These are phyloP conservation scores for Aradus depressus DNA, from an alignment of 2,888 invertebrate genomes.

Conservation along the genomic window DNA sequence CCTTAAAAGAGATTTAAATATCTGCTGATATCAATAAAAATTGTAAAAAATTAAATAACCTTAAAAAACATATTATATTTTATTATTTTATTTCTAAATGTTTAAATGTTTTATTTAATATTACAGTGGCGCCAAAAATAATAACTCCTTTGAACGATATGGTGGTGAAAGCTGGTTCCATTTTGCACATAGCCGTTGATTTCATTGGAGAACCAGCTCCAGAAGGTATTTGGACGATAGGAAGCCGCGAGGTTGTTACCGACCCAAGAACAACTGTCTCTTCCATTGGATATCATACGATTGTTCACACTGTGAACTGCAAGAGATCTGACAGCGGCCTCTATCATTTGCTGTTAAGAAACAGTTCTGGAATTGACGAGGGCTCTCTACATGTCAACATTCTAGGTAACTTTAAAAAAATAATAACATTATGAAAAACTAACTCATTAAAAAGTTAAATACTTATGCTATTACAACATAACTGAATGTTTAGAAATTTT, in stretches of 20 bases:
- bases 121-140: slow-evolving; percentile 81
- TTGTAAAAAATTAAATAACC: neutral
- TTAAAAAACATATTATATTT: neutral
- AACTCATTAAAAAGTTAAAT: neutral
- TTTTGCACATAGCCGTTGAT: slow-evolving; percentile 79
- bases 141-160: slow-evolving; percentile 80
- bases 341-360: slow-evolving; percentile 78
- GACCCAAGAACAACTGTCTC: slow-evolving; percentile 79
- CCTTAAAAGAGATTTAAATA: no score
- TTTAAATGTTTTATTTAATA: slow-evolving; percentile 27
- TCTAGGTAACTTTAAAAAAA: slow-evolving; percentile 44
- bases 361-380: slow-evolving; percentile 86
- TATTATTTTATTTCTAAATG: slow-evolving; percentile 2
- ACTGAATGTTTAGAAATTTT: neutral
- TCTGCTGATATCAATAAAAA: no score
- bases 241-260: slow-evolving; percentile 55
- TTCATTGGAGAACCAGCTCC: slow-evolving; percentile 90
- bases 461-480: neutral
- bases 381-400: slow-evolving; percentile 84
- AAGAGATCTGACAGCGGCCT: slow-evolving; percentile 81
- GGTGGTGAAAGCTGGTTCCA: slow-evolving; percentile 84
- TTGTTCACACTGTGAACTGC: slow-evolving; percentile 86
- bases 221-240: slow-evolving; percentile 76
- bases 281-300: slow-evolving; percentile 82
- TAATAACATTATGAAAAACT: neutral